phyloP scores from a whole-genome alignment of 2,888 invertebrate genomes.

The Dicranocentrus wangi region DNA sequence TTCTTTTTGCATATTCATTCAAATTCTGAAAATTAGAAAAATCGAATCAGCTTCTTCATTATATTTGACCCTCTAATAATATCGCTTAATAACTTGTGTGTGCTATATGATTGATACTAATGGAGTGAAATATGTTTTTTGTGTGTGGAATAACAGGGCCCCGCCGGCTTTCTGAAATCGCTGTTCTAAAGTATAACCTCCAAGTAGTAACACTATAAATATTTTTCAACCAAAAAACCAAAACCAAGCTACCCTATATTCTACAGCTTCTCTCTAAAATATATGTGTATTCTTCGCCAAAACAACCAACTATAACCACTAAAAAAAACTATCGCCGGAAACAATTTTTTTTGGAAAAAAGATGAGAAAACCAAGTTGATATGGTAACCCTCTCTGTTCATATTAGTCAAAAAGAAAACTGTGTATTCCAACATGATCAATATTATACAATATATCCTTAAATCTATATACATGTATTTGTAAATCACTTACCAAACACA shows the following conservation, averaged over 20 bases:
- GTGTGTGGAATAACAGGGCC: conserved; percentile 59
- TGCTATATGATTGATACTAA: not conserved
- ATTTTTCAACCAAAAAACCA: not conserved
- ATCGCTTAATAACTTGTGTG: not conserved
- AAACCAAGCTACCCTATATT: not conserved
- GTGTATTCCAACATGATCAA: no score
- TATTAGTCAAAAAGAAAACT: no score
- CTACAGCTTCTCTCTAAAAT: not conserved
- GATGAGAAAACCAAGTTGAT: no score
- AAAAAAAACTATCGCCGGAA: not conserved
- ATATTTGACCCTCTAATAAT: not conserved
- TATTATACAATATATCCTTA: no score
- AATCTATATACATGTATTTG: no score
- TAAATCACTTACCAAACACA: no score
- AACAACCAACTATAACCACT: not conserved
- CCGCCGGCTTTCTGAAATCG: conserved; percentile 73
- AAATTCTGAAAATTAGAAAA: no score
- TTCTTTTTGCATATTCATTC: no score
- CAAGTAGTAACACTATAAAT: not conserved
- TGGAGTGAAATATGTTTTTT: conserved; percentile 14
- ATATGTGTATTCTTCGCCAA: not conserved
- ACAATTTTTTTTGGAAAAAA: no score
- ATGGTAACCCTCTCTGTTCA: no score
- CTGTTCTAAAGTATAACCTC: conserved; percentile 73
- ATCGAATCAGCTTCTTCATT: no score